Evolutionary conservation across 2,888 invertebrate genomes (phyloP).

Genomic region (Leptopterna dolabrata): DNA sequence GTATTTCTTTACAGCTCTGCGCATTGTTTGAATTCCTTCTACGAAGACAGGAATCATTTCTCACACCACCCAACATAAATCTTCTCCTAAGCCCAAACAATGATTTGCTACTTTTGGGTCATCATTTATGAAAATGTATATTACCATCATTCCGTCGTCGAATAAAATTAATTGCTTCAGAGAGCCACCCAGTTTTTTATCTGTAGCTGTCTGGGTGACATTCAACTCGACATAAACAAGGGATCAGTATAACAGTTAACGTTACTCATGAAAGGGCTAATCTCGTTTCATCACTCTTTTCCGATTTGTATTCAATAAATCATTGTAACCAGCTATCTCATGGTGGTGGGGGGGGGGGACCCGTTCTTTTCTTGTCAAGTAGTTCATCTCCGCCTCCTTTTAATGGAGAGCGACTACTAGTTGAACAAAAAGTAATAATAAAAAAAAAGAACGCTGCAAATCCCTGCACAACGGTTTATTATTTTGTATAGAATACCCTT

Average conservation of each 20-base stretch:
- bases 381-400: conserved; percentile 19
- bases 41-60: not conserved
- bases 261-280: not conserved
- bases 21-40: too few species aligned
- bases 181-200: not conserved
- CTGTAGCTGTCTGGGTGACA: not conserved
- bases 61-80: not conserved
- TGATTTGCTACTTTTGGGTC: not conserved
- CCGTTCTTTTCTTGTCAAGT: not conserved
- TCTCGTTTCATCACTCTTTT: conserved; percentile 3
- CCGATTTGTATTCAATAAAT: conserved; percentile 18
- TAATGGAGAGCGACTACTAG: conserved; percentile 9
- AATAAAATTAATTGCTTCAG: not conserved
- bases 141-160: not conserved
- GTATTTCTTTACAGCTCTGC: too few species aligned
- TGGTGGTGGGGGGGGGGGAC: too few species aligned
- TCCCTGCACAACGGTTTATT: too few species aligned
- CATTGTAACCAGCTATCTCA: not conserved
- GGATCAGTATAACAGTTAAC: not conserved
- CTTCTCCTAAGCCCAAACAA: not conserved
- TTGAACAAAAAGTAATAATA: not conserved
- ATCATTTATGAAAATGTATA: not conserved
- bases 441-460: not conserved
- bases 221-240: not conserved
- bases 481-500: too few species aligned